Evolutionary conservation across 2,888 invertebrate species (phyloP).

Genomic region (Antheraea yamamai): DNA sequence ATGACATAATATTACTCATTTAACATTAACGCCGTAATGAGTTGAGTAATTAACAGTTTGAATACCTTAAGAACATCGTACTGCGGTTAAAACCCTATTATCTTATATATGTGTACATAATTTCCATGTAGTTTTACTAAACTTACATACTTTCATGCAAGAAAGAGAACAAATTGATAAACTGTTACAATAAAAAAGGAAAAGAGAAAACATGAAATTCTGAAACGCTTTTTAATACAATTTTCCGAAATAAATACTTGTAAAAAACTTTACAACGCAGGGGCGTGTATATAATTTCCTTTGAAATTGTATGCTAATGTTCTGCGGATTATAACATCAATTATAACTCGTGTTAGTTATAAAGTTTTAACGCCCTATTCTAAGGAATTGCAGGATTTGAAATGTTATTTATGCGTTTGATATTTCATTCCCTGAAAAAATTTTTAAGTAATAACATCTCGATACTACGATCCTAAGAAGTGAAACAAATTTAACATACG

Average conservation of each 20-base stretch:
- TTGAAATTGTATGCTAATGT: background rate
- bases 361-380: background rate
- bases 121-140: background rate
- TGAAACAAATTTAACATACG: background rate
- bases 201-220: background rate
- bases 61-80: background rate
- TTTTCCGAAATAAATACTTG: background rate
- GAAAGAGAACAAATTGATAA: background rate
- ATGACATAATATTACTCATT: background rate
- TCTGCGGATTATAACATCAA: background rate
- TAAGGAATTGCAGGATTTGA: background rate
- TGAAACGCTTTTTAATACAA: background rate
- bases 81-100: background rate
- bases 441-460: background rate
- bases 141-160: background rate
- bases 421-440: background rate
- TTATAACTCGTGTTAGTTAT: too few relatives aligned
- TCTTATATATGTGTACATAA: background rate
- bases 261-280: background rate
- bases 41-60: slow-evolving; percentile 4
- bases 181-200: background rate
- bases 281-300: too few relatives aligned
- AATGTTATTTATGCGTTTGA: background rate
- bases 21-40: background rate
- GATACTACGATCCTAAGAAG: background rate